Conservation (phyloP, 2,113 vertebrate species). For the Coptodon bakossiorum region DNA sequence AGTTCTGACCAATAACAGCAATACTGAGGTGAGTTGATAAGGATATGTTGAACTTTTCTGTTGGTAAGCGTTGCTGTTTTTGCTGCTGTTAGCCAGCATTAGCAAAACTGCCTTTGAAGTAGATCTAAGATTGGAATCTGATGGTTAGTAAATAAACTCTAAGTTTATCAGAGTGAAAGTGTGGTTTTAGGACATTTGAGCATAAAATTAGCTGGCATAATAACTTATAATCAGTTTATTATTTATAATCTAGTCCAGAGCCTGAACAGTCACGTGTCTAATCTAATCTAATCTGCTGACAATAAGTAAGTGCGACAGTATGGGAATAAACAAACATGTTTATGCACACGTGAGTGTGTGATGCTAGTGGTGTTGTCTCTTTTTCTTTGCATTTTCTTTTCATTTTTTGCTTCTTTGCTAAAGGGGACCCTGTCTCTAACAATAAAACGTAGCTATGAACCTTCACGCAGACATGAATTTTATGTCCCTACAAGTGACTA, state of each 20-base stretch:
- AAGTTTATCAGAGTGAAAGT: background rate
- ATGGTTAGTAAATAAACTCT: background rate
- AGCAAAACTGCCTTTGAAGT: background rate
- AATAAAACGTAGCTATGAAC: background rate
- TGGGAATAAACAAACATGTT: background rate
- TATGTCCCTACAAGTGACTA: background rate
- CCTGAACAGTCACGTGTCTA: background rate
- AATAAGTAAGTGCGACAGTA: fast-evolving
- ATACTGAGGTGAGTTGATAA: background rate
- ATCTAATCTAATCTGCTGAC: fast-evolving
- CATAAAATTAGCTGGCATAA: background rate
- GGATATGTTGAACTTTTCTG: background rate
- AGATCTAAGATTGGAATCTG: background rate
- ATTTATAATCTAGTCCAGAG: background rate
- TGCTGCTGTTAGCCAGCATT: background rate
- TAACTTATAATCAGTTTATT: background rate
- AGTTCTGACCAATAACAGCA: background rate
- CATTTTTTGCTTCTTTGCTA: background rate
- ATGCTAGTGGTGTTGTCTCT: background rate
- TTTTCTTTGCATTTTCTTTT: background rate
- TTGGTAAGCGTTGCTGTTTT: background rate
- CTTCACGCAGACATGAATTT: background rate
- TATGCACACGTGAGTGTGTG: background rate
- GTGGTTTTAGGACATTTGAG: background rate
- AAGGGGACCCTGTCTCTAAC: background rate